These are phyloP conservation scores for Cathartes aura DNA, from an alignment of 2,113 vertebrate species.

Conservation along the genomic window DNA sequence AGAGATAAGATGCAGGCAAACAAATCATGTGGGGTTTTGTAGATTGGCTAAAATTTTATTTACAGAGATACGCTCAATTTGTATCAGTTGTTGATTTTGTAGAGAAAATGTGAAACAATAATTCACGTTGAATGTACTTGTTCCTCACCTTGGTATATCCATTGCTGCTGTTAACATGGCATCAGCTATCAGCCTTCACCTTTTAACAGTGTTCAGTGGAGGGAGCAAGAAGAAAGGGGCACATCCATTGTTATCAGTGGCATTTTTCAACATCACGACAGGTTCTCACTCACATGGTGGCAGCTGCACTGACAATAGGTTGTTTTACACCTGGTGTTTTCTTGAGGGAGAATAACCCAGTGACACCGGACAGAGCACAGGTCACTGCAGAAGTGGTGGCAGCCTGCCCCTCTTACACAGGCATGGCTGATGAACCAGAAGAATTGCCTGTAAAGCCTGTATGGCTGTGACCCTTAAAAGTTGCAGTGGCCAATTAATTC, in stretches of 20 bases:
- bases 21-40: neutral
- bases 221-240: neutral
- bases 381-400: neutral
- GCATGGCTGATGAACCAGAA: neutral
- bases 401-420: neutral
- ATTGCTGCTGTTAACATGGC: neutral
- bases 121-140: neutral
- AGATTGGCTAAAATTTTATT: neutral
- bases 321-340: slow-evolving; percentile 8
- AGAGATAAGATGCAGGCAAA: neutral
- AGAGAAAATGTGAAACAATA: neutral
- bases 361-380: neutral
- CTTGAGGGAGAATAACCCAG: slow-evolving; percentile 36
- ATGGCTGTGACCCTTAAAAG: neutral
- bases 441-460: neutral
- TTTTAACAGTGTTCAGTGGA: neutral
- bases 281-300: neutral
- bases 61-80: neutral
- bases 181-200: neutral
- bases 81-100: neutral
- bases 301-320: neutral
- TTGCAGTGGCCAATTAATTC: neutral
- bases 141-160: neutral
- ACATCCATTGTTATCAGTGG: neutral
- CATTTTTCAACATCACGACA: slow-evolving; percentile 8